Conservation (phyloP, 2,113 vertebrate species). For the Lophura nycthemera region DNA sequence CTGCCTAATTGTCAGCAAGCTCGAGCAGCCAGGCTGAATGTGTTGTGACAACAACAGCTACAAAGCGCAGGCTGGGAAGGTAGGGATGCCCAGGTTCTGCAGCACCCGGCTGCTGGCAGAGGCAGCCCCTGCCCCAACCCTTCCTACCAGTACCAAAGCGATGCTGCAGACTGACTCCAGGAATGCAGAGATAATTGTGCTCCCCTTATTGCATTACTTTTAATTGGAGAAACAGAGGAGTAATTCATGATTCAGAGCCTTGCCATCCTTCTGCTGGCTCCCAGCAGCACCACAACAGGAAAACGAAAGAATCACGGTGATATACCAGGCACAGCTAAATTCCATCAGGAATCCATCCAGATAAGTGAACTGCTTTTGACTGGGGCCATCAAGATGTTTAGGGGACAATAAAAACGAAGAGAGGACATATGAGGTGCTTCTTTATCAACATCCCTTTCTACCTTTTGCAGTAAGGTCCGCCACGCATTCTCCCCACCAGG, state of each 20-base stretch:
- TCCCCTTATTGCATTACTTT: neutral
- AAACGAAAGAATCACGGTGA: neutral
- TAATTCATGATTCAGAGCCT: neutral
- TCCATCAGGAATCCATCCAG: neutral
- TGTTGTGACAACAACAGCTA: neutral
- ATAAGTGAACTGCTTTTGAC: neutral
- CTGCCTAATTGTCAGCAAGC: conserved; percentile 20
- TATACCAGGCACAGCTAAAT: neutral
- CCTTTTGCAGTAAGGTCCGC: neutral
- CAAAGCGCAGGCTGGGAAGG: neutral
- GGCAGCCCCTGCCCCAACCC: neutral
- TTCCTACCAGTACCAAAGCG: neutral
- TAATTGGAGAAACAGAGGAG: neutral
- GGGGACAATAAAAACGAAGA: neutral
- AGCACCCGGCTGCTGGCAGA: neutral
- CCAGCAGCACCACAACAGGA: neutral
- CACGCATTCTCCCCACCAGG: neutral
- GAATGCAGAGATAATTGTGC: neutral
- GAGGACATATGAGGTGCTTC: neutral
- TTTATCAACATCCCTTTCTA: neutral
- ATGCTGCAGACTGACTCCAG: neutral
- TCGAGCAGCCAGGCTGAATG: neutral
- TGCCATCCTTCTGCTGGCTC: neutral
- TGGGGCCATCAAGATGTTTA: neutral
- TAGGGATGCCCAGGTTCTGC: neutral